Evolutionary conservation across 2,797 vertebrate genomes (phyloP).

Genomic region (Enteromius argenteus): DNA sequence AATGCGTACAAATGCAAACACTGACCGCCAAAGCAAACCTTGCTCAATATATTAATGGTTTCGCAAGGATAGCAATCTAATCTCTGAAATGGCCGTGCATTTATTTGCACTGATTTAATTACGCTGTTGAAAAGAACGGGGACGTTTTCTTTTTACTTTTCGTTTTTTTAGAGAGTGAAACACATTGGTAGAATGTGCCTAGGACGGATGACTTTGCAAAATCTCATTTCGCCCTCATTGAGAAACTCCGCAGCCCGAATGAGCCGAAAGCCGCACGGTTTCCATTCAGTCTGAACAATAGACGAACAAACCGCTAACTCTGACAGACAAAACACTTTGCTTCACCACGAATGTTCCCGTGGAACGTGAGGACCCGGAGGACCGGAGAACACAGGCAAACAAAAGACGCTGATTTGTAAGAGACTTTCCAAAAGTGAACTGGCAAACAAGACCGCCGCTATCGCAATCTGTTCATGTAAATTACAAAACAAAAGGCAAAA

Average conservation of each 20-base stretch:
- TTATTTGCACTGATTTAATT: constrained; percentile 22
- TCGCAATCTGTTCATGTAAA: constrained; percentile 35
- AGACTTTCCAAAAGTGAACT: constrained; percentile 23
- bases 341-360: not conserved
- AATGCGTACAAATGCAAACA: constrained; percentile 38
- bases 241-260: not conserved
- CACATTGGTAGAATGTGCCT: not conserved
- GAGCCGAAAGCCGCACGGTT: not conserved
- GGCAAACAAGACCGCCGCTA: constrained; percentile 6
- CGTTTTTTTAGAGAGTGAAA: not conserved
- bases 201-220: constrained; percentile 34
- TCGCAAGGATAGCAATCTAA: constrained; percentile 26
- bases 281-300: constrained; percentile 34
- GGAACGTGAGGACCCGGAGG: not conserved
- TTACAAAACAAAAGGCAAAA: constrained; percentile 28
- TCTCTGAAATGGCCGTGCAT: not conserved
- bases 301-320: not conserved
- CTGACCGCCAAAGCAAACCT: constrained; percentile 5
- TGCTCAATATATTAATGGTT: constrained; percentile 28
- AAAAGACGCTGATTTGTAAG: constrained; percentile 27
- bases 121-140: not conserved
- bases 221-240: constrained; percentile 10
- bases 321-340: constrained; percentile 15
- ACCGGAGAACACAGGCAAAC: constrained; percentile 20
- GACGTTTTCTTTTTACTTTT: not conserved